These are phyloP conservation scores for Intellagama lesueurii DNA, from an alignment of 2,797 vertebrate species.

Conservation along the genomic window DNA sequence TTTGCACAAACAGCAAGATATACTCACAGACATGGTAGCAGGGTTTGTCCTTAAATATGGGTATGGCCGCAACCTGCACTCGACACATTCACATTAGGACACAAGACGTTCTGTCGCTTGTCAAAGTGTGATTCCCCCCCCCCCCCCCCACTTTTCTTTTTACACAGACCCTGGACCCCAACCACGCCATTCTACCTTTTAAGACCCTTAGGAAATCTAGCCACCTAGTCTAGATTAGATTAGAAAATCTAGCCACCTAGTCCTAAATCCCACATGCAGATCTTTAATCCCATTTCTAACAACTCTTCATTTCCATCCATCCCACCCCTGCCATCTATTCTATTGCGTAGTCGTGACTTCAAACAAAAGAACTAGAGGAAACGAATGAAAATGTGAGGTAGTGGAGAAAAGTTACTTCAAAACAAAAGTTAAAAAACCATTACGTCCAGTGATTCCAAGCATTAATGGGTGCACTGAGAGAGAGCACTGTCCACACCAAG, in stretches of 20 bases:
- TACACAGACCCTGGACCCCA: no score
- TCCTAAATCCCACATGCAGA: neutral
- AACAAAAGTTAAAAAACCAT: no score
- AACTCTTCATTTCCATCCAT: neutral
- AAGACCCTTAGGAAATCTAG: neutral
- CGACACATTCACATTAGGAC: no score
- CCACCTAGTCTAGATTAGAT: neutral
- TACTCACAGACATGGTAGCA: no score
- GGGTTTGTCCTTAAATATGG: no score
- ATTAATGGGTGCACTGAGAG: neutral
- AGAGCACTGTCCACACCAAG: slow-evolving; percentile 25
- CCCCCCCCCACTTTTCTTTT: no score
- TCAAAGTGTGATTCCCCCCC: no score
- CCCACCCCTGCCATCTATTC: no score
- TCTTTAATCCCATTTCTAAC: neutral
- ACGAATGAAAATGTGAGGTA: neutral
- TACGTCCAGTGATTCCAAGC: neutral
- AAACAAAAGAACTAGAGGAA: neutral
- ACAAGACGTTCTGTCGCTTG: no score
- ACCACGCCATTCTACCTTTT: neutral
- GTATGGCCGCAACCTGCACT: no score
- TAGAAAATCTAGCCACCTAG: neutral
- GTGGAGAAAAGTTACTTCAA: neutral
- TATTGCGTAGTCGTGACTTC: neutral
- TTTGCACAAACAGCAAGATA: no score